Percentiles rank a stretch among this genome's conserved stretches.
These are phyloP conservation scores for Thunnus thynnus DNA, from an alignment of 2,113 vertebrate genomes.

Conservation along the genomic window DNA sequence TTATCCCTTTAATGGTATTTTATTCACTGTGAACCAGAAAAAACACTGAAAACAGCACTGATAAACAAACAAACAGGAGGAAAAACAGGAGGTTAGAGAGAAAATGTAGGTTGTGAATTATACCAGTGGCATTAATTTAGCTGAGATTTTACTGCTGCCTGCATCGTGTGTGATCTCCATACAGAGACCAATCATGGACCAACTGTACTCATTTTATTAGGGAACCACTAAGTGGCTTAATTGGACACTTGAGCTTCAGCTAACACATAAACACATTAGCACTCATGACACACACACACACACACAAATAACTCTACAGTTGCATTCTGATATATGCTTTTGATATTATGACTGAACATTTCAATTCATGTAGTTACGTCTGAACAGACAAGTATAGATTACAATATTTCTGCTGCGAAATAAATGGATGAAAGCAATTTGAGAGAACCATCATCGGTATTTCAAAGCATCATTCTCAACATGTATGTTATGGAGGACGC, in stretches of 20 bases:
- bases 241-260: constrained; percentile 48
- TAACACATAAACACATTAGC: constrained; percentile 46
- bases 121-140: constrained; percentile 35
- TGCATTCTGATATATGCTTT: too few relatives aligned
- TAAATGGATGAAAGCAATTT: neutral
- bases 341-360: neutral
- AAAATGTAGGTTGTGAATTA: constrained; percentile 33
- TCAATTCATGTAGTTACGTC: neutral
- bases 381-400: neutral
- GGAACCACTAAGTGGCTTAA: constrained; percentile 59
- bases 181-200: constrained; percentile 28
- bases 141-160: constrained; percentile 46
- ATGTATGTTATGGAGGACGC: neutral
- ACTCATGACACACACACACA: constrained; percentile 31
- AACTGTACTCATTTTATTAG: constrained; percentile 47
- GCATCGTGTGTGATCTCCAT: constrained; percentile 61
- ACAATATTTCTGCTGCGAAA: neutral
- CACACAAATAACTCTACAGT: neutral
- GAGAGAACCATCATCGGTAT: neutral
- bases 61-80: neutral
- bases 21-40: neutral
- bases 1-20: neutral
- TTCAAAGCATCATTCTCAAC: constrained; percentile 9
- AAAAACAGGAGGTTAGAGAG: neutral
- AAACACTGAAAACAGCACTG: neutral